Evolutionary conservation across 2,113 vertebrate species (phyloP).

Genomic region (Gadus chalcogrammus): DNA sequence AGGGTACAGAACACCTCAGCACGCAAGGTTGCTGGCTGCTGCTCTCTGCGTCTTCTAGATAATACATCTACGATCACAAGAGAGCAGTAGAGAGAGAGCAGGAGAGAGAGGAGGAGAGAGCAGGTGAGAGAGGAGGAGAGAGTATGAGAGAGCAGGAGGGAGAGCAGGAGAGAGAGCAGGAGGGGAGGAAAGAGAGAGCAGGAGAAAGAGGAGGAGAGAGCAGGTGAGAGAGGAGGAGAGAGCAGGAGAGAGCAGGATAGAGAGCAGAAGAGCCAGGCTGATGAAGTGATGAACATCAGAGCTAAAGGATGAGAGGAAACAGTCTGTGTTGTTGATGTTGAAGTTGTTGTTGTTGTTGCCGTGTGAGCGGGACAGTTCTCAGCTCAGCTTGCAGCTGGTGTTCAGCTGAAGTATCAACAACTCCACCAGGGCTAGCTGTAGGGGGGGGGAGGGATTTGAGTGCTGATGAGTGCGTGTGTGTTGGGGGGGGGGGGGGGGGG

Average conservation of each 20-base stretch:
- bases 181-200: background rate
- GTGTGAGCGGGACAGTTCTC: no score
- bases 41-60: no score
- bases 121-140: background rate
- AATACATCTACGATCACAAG: background rate
- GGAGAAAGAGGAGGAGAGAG: background rate
- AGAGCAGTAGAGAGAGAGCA: background rate
- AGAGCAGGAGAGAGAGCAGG: background rate
- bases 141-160: background rate
- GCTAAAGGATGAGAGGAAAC: slow-evolving; percentile 22
- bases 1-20: background rate
- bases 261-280: slow-evolving; percentile 35
- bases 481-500: no score
- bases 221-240: slow-evolving; percentile 25
- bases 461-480: background rate
- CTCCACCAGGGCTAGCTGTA: background rate
- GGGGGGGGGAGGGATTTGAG: slow-evolving; percentile 27
- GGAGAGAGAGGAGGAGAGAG: background rate
- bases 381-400: slow-evolving; percentile 23
- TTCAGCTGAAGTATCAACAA: slow-evolving; percentile 12
- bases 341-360: no score
- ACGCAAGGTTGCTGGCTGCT: no score
- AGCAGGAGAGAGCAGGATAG: background rate
- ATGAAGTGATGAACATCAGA: slow-evolving; percentile 49
- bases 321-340: background rate